Conservation (phyloP, 2,113 vertebrate species). For the Sapayoa aenigma region DNA sequence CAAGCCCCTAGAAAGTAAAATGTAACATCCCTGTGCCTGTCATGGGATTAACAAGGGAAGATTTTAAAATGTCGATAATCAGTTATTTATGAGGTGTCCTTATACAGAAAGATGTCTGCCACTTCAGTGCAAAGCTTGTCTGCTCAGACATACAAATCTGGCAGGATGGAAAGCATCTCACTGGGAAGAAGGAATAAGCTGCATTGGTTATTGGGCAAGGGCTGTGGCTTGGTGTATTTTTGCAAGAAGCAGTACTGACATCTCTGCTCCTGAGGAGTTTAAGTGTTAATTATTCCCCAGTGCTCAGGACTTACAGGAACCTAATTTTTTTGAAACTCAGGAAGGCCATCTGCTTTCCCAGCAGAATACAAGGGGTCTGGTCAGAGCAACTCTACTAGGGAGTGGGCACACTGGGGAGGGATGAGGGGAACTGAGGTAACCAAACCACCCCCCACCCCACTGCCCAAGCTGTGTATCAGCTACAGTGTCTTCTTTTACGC, state of each 20-base stretch:
- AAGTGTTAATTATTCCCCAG: slow-evolving; percentile 8
- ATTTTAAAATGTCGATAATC: not conserved
- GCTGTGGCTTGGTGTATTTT: not conserved
- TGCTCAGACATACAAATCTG: not conserved
- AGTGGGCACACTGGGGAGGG: not conserved
- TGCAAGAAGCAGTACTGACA: not conserved
- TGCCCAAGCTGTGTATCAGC: accelerated
- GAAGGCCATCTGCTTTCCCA: slow-evolving; percentile 54
- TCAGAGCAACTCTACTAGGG: not conserved
- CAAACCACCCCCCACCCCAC: not conserved
- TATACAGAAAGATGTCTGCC: not conserved
- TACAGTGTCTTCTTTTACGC: not conserved
- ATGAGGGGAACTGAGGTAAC: slow-evolving; percentile 8
- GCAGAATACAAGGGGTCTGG: not conserved
- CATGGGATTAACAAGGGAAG: not conserved
- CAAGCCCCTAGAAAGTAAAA: not conserved
- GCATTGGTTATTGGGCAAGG: accelerated
- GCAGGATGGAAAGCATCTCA: not conserved
- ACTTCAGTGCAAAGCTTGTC: not conserved
- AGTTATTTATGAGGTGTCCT: not conserved
- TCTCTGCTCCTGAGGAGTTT: not conserved
- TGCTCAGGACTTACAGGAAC: not conserved
- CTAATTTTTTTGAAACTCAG: not conserved
- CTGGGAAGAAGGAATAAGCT: not conserved
- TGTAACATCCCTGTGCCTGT: not conserved